Conservation (phyloP, 2,113 vertebrate species). For the human region GRCh38 chr6:106147001-106147500, state of each 20-base stretch:
- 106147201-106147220: background rate
- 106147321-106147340: conserved; percentile 72
- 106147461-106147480: conserved; percentile 76
- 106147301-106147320: conserved; percentile 64
- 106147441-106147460: conserved; percentile 68
- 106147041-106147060: conserved; percentile 73
- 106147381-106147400: conserved; percentile 75
- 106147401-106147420: conserved; percentile 52
- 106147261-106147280: conserved; percentile 1
- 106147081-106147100: conserved; percentile 60
- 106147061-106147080: conserved; percentile 78
- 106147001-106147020: conserved; percentile 84
- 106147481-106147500: conserved; percentile 62
- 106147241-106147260: conserved; percentile 47
- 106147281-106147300: conserved; percentile 73
- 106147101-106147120: conserved; percentile 57
- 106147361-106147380: conserved; percentile 75
- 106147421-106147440: conserved; percentile 53
- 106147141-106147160: background rate
- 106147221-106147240: background rate
- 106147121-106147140: background rate
- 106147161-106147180: background rate
- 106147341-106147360: conserved; percentile 77
- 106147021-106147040: conserved; percentile 83
- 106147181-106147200: background rate